Percentiles rank a stretch among this genome's conserved stretches.
Evolutionary conservation across 2,113 vertebrate genomes (phyloP).

Genomic region (Megaptera novaeangliae): DNA sequence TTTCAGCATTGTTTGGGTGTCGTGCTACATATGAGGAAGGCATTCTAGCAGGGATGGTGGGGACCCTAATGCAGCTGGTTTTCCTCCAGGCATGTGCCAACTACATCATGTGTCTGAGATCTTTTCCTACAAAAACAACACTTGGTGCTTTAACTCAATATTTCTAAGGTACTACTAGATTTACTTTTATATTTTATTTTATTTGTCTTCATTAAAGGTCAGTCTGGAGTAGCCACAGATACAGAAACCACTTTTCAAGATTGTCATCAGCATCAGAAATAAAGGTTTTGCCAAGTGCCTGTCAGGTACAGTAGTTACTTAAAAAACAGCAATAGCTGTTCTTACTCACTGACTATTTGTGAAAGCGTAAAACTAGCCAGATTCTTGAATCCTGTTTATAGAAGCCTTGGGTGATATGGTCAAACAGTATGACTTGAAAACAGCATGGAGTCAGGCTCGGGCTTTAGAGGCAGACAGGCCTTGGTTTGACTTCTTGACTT

Average conservation of each 20-base stretch:
- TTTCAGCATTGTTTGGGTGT: background rate
- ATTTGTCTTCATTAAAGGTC: background rate
- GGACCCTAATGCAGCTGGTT: accelerated
- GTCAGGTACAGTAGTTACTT: background rate
- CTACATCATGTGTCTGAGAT: background rate
- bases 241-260: background rate
- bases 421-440: background rate
- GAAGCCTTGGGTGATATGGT: background rate
- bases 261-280: background rate
- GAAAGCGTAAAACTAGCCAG: background rate
- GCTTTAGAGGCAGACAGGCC: background rate
- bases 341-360: background rate
- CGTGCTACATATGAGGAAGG: background rate
- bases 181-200: constrained; percentile 1
- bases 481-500: background rate
- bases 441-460: background rate
- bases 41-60: background rate
- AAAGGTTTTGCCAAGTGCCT: background rate
- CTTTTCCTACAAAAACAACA: background rate
- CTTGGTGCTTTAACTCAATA: background rate
- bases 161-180: background rate
- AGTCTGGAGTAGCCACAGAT: background rate
- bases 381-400: background rate
- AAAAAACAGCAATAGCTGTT: background rate
- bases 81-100: background rate